Conservation (phyloP, 2,113 vertebrate species). For the Leucoraja erinaceus region DNA sequence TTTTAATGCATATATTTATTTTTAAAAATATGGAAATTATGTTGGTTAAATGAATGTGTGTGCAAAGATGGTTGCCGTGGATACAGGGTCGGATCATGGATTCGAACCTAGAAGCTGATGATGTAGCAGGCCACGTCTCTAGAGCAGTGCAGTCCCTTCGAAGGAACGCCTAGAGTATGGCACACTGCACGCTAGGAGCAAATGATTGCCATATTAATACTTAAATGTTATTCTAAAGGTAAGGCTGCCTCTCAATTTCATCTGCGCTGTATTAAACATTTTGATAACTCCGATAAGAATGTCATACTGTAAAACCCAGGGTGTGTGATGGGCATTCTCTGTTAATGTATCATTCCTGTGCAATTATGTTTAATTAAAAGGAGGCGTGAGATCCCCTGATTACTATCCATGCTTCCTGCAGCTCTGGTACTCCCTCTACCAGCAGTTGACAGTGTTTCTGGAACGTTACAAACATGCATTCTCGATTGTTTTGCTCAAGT, state of each 20-base stretch:
- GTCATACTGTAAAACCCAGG: background rate
- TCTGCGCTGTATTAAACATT: background rate
- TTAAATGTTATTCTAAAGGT: background rate
- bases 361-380: conserved; percentile 23
- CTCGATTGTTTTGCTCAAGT: background rate
- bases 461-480: background rate
- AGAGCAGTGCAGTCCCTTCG: too few relatives aligned
- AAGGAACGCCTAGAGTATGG: background rate
- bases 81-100: background rate
- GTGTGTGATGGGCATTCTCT: background rate
- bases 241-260: background rate
- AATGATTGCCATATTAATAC: background rate
- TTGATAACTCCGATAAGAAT: background rate
- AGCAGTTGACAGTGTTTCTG: background rate
- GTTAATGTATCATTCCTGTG: background rate
- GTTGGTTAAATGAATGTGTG: conserved; percentile 6
- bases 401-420: background rate
- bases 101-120: background rate
- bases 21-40: background rate
- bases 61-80: background rate
- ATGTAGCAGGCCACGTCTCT: background rate
- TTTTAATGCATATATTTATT: background rate
- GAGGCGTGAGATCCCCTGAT: background rate
- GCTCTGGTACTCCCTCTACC: conserved; percentile 24
- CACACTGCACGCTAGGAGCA: background rate